Evolutionary conservation across 2,113 vertebrate genomes (phyloP).

Genomic region (Ellobius talpinus): DNA sequence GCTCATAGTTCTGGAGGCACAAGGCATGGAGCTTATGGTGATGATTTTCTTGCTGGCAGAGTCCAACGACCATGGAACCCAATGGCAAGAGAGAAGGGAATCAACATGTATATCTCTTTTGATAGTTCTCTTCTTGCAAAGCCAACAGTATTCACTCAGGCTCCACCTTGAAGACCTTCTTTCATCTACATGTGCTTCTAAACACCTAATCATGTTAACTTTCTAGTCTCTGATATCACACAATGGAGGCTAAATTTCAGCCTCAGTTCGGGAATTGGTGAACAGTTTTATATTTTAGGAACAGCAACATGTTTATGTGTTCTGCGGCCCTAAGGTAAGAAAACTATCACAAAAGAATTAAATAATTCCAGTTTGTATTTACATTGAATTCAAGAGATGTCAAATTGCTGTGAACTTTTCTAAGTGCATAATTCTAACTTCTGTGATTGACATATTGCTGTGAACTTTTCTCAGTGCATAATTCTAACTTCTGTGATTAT

Average conservation of each 20-base stretch:
- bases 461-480: neutral
- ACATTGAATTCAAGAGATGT: neutral
- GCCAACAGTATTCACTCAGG: neutral
- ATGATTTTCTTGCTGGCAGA: neutral
- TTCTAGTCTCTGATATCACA: neutral
- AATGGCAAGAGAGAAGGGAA: neutral
- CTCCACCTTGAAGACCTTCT: neutral
- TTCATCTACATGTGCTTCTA: neutral
- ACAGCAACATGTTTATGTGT: neutral
- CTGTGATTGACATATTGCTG: neutral
- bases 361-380: neutral
- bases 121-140: neutral
- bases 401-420: conserved; percentile 6
- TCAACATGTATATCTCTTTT: no score
- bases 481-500: conserved; percentile 14
- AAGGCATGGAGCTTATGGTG: neutral
- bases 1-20: neutral
- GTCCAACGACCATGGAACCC: no score
- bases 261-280: neutral
- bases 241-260: neutral
- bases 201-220: neutral
- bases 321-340: neutral
- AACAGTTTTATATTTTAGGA: conserved; percentile 1
- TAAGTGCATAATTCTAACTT: neutral
- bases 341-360: conserved; percentile 29